A percentile compares a stretch with the other conserved stretches of the same genome.
Conservation (phyloP, 2,797 vertebrate genomes). For the Lycodopsis pacificus region DNA sequence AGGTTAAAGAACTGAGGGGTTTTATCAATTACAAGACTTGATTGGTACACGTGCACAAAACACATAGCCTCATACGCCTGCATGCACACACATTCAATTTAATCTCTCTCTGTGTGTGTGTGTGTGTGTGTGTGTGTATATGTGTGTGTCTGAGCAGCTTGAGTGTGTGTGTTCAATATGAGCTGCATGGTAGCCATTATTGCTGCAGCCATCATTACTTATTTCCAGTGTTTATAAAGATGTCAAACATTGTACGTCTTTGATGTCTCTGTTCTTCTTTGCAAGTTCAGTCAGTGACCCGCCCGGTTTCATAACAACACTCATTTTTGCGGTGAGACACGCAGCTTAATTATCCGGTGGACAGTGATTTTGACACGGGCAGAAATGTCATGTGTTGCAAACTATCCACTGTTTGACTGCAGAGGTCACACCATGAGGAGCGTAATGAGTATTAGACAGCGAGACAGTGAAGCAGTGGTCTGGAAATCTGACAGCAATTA, state of each 20-base stretch:
- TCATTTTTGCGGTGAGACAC: constrained; percentile 40
- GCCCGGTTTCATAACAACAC: constrained; percentile 48
- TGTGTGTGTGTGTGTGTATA: neutral
- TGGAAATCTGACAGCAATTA: constrained; percentile 84
- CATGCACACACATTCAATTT: constrained; percentile 57
- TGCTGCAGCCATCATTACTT: constrained; percentile 69
- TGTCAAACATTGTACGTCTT: constrained; percentile 78
- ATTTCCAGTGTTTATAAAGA: constrained; percentile 76
- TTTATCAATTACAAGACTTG: constrained; percentile 78
- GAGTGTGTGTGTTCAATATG: constrained; percentile 30
- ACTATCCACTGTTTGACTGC: constrained; percentile 72
- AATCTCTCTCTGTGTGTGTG: constrained; percentile 38
- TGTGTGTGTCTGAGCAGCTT: constrained; percentile 11
- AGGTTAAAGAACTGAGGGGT: constrained; percentile 74
- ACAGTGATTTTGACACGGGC: constrained; percentile 65
- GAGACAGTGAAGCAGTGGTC: constrained; percentile 70
- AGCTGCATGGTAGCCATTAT: constrained; percentile 74
- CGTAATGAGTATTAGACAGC: constrained; percentile 75
- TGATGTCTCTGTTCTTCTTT: constrained; percentile 65
- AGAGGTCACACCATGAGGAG: constrained; percentile 76
- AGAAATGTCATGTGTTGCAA: constrained; percentile 73
- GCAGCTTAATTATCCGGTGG: constrained; percentile 64
- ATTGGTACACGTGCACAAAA: constrained; percentile 75
- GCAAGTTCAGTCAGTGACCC: constrained; percentile 35
- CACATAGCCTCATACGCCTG: constrained; percentile 48